These are phyloP conservation scores for Labeo catla DNA, from an alignment of 2,113 vertebrate genomes.

Conservation along the genomic window DNA sequence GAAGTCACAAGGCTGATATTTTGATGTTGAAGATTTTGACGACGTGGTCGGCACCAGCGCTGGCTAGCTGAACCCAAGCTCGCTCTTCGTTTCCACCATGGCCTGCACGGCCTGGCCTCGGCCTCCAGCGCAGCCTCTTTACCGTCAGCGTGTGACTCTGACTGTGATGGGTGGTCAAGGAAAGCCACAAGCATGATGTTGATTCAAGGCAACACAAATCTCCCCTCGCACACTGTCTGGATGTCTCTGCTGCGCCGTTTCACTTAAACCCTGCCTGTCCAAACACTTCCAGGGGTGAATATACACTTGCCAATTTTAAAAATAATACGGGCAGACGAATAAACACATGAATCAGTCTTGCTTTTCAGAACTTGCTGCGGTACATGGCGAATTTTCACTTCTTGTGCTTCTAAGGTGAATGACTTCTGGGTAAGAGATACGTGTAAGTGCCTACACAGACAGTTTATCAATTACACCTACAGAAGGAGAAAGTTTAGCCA, in stretches of 20 bases:
- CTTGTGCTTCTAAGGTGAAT: slow-evolving; percentile 1
- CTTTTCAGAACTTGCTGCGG: neutral
- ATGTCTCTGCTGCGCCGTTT: neutral
- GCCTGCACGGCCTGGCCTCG: slow-evolving; percentile 73
- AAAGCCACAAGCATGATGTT: neutral
- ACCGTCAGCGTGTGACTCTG: slow-evolving; percentile 90
- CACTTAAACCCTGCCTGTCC: neutral
- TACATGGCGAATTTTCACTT: too few relatives aligned
- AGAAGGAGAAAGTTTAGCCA: slow-evolving; percentile 35
- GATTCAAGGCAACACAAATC: slow-evolving; percentile 11
- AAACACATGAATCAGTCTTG: neutral
- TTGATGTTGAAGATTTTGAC: slow-evolving; percentile 93
- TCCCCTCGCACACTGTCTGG: neutral
- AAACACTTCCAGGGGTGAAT: neutral
- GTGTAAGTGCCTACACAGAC: slow-evolving; percentile 6
- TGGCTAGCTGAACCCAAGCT: slow-evolving; percentile 89
- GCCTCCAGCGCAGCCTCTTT: slow-evolving; percentile 90
- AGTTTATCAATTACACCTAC: slow-evolving; percentile 39
- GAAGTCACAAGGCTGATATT: slow-evolving; percentile 78
- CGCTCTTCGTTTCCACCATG: slow-evolving; percentile 63
- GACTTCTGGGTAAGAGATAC: slow-evolving; percentile 4
- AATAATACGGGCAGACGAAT: neutral
- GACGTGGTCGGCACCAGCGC: slow-evolving; percentile 87
- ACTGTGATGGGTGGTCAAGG: slow-evolving; percentile 76
- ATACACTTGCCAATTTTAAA: neutral